These are phyloP conservation scores for Labeo rohita DNA, from an alignment of 2,113 vertebrate genomes.

Conservation along the genomic window DNA sequence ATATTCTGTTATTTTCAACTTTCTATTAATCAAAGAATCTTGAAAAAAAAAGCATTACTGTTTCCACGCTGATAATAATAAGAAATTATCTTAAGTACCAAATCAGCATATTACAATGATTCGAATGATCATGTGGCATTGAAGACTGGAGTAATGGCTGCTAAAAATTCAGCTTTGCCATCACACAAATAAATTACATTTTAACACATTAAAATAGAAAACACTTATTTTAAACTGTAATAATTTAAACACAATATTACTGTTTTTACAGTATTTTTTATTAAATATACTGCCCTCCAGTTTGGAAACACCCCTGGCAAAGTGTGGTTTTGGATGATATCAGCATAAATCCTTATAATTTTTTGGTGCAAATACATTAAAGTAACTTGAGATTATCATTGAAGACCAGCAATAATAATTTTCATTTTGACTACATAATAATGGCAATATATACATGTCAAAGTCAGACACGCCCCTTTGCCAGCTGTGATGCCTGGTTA, in stretches of 20 bases:
- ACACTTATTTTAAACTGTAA: neutral
- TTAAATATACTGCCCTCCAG: no score
- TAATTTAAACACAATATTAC: no score
- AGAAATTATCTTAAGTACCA: neutral
- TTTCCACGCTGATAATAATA: neutral
- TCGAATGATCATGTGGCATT: neutral
- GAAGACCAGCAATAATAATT: no score
- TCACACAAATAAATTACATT: neutral
- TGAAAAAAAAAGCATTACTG: neutral
- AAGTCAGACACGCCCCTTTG: no score
- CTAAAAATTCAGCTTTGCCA: neutral
- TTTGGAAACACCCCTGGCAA: no score
- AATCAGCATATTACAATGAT: neutral
- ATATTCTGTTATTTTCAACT: neutral
- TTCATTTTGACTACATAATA: no score
- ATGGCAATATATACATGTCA: no score
- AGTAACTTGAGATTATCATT: no score
- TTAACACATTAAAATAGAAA: neutral
- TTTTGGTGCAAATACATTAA: no score
- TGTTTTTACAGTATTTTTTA: neutral
- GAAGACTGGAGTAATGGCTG: neutral
- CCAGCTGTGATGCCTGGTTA: no score
- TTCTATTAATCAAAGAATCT: neutral
- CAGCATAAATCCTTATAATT: no score
- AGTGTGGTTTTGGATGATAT: no score